phyloP scores from a whole-genome alignment of 1,140 invertebrate genomes.

The Pteromalus puparum region DNA sequence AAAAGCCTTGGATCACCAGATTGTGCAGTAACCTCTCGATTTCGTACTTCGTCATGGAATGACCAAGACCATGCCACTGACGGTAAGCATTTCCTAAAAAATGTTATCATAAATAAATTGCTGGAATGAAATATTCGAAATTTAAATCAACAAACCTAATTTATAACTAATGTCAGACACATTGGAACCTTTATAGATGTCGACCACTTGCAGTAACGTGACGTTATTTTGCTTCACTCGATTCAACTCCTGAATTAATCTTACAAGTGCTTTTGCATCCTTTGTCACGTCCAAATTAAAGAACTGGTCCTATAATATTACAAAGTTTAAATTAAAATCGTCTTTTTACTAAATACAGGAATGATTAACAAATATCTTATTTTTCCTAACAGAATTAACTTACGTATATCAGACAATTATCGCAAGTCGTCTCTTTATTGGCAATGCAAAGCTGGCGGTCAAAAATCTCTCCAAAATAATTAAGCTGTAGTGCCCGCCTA shows the following conservation, averaged over 20 bases:
- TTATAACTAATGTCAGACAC: constrained; percentile 41
- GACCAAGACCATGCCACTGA: constrained; percentile 80
- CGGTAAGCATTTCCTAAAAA: constrained; percentile 61
- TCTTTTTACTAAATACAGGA: constrained; percentile 20
- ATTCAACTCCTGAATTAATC: constrained; percentile 81
- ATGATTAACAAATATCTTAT: not conserved
- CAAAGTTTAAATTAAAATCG: not conserved
- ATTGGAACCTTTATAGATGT: constrained; percentile 85
- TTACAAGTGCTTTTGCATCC: constrained; percentile 83
- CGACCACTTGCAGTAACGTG: constrained; percentile 88
- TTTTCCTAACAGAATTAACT: constrained; percentile 22
- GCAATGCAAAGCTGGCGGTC: constrained; percentile 79
- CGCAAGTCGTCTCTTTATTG: constrained; percentile 83
- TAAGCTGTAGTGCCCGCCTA: constrained; percentile 88
- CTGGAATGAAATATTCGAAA: constrained; percentile 76
- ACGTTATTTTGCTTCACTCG: constrained; percentile 76
- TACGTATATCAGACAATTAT: constrained; percentile 91
- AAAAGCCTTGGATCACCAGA: constrained; percentile 86
- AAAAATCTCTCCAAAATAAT: constrained; percentile 96
- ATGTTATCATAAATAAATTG: constrained; percentile 64
- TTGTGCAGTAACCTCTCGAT: constrained; percentile 88
- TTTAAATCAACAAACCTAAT: constrained; percentile 32
- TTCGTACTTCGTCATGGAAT: constrained; percentile 83
- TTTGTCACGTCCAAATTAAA: constrained; percentile 86
- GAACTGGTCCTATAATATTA: constrained; percentile 60